Conservation (phyloP, 2,113 vertebrate genomes). For the Nicator chloris region DNA sequence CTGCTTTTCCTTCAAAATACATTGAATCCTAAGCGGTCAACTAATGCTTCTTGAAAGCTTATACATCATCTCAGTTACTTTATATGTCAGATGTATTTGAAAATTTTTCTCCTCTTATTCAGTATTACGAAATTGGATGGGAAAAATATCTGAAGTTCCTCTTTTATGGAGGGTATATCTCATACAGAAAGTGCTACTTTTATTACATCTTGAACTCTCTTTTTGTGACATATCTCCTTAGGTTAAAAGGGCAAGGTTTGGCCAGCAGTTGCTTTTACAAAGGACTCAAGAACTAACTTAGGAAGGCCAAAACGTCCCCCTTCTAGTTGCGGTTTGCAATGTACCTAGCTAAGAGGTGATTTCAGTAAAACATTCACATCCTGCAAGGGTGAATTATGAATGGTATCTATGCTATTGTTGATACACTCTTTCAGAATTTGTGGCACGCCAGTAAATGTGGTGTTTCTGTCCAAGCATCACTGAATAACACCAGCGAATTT, state of each 20-base stretch:
- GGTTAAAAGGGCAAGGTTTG: background rate
- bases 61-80: background rate
- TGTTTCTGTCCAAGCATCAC: background rate
- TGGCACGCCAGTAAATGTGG: background rate
- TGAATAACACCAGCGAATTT: background rate
- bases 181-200: background rate
- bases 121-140: background rate
- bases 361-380: background rate
- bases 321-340: background rate
- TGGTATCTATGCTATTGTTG: background rate
- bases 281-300: background rate
- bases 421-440: background rate
- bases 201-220: background rate
- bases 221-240: background rate
- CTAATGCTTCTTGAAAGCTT: background rate
- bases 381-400: background rate
- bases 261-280: background rate
- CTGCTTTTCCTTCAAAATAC: background rate
- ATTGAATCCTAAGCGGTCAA: background rate
- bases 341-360: background rate
- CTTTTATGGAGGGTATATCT: background rate
- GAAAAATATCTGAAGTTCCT: conserved; percentile 18
- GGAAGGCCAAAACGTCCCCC: accelerated
- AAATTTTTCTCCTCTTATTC: background rate
- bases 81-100: background rate